Conservation (phyloP, 2,888 invertebrate species). For the Parasteatoda lunata region DNA sequence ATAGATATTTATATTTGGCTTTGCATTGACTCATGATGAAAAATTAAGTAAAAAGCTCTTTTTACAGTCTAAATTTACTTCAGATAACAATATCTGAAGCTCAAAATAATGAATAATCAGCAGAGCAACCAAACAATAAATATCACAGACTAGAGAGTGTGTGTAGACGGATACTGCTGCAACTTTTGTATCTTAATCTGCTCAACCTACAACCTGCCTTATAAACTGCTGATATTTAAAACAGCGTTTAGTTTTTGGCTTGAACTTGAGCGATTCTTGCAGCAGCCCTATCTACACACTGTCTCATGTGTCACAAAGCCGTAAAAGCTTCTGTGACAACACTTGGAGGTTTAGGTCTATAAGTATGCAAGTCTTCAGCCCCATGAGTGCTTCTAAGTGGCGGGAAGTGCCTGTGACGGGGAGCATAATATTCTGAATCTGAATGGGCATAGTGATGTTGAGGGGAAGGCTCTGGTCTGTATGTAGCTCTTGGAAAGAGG, state of each 20-base stretch:
- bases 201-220: conserved; percentile 3
- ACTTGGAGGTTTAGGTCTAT: conserved; percentile 59
- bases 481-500: conserved; percentile 64
- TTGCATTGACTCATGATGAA: not conserved
- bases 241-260: conserved; percentile 59
- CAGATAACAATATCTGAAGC: not conserved
- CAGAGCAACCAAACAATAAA: conserved; percentile 14
- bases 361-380: conserved; percentile 48
- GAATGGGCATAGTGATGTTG: conserved; percentile 67
- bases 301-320: conserved; percentile 68
- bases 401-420: conserved; percentile 61
- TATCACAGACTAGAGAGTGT: conserved; percentile 62
- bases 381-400: conserved; percentile 56
- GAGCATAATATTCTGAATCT: conserved; percentile 64
- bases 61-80: not conserved
- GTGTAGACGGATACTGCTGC: conserved; percentile 62
- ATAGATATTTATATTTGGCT: not conserved
- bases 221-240: not conserved
- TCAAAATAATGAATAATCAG: conserved; percentile 6
- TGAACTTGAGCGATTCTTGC: conserved; percentile 67
- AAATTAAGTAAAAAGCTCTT: conserved; percentile 4
- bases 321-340: conserved; percentile 66
- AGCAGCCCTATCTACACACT: conserved; percentile 69
- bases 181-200: conserved; percentile 1
- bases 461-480: conserved; percentile 64